Evolutionary conservation across 2,797 vertebrate genomes (phyloP), one percentile per base, ranked within the genome.

Genomic region (Falco peregrinus): DNA sequence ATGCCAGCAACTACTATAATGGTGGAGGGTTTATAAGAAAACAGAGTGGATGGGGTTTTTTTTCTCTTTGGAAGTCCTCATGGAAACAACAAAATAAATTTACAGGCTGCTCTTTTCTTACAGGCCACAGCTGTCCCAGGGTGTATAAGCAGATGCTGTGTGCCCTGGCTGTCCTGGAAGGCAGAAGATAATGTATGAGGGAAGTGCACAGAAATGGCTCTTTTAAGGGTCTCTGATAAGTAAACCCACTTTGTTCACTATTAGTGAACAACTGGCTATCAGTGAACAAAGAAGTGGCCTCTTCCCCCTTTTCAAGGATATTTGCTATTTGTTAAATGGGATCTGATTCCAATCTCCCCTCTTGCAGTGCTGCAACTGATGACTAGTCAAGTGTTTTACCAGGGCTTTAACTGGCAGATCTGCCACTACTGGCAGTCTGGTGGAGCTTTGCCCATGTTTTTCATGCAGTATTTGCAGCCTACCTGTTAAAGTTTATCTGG

Each of bases 351-450:
- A 9, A 15, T 11, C 29, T 80, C 7, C 17, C 25, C 41, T 68
- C 53, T 60, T 74, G 22, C 33, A 10, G 11, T 83, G 60, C 56
- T 93, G 51, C 17, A 83, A 29, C 51, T 41, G 35, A 12, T 59
- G 48, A 67, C 22, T 0, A 0, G 13, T 61, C 0, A 0, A 16
- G 20, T 2, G 29, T 81, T 39, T n/a, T 41, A 50, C 33, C 26
- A 33, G 61, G 59, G 29, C 41, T 75, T 68, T 11, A 5, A 11
- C 22, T 60, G 60, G 14, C 31, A 47, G 43, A 37, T 77, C 60
- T 65, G 41, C 35, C 19, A 4, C 47, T 35, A 3, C 31, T 28
- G 39, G 11, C 28, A 60, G 6, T 28, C 41, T 64, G 22, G 11
- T n/a, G 50, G 71, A 93, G 68, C 33, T 89, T 33, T 87, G 21